Conservation (phyloP, 2,113 vertebrate genomes). For the Cottus gobio region DNA sequence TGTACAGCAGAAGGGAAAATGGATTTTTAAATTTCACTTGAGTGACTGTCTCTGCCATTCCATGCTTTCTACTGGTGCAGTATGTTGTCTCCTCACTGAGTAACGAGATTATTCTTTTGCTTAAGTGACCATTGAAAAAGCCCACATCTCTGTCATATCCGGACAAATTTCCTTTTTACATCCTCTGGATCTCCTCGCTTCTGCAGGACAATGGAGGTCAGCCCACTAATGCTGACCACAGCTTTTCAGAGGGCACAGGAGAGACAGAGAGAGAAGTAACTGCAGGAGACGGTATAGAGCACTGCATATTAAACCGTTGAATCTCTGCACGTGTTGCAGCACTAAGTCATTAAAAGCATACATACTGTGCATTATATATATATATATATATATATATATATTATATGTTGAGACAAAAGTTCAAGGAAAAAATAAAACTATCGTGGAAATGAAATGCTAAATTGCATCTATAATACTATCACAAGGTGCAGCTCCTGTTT, state of each 20-base stretch:
- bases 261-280: conserved; percentile 25
- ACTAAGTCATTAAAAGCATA: background rate
- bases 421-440: background rate
- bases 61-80: conserved; percentile 60
- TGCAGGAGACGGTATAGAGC: conserved; percentile 9
- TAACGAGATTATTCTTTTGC: conserved; percentile 74
- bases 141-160: conserved; percentile 72
- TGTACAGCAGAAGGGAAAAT: conserved; percentile 63
- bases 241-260: conserved; percentile 59
- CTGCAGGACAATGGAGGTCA: conserved; percentile 70
- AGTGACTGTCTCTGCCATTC: conserved; percentile 48
- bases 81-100: conserved; percentile 55
- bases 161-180: conserved; percentile 66
- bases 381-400: no score
- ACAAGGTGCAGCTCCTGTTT: background rate
- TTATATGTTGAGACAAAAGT: background rate
- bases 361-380: background rate
- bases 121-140: conserved; percentile 72
- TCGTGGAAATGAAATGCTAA: background rate
- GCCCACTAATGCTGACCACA: conserved; percentile 69
- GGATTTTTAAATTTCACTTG: conserved; percentile 64
- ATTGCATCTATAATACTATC: background rate
- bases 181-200: conserved; percentile 59
- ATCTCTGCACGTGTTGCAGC: conserved; percentile 32
- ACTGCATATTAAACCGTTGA: conserved; percentile 14